Base-by-base conservation (phyloP, 2,888 invertebrate genomes). In the Endomychus coccineus region DNA sequence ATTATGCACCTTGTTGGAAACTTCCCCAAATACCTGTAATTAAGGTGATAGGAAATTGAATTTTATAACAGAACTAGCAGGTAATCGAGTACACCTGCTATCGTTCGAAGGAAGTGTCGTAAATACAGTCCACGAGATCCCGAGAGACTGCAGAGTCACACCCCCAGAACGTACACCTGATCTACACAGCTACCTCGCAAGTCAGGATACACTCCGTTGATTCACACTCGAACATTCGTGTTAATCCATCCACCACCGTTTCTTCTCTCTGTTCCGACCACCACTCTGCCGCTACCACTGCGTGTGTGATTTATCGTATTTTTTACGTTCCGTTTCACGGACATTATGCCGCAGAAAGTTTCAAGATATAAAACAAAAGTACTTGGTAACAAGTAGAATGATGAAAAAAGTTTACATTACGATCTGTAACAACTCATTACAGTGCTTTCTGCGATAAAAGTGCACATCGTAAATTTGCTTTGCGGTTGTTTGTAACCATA, bases 331-430 rank as follows among this genome's bases (percentile, higher is more conserved):
- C n/a, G n/a, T n/a, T n/a, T n/a, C n/a, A n/a, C 23, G 19, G 29
- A 36, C 36, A 17, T 29, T 36, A 29, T 29, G 36, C 36, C 29
- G 29, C 36, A 24, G 7, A 29, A 36, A 36, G 23, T 36, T 36
- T 36, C 36, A 16, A 23, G 23, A 36, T 29, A 29, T 36, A 36
- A 36, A 36, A 29, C 29, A 36, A 36, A n/a, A n/a, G 30, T 29
- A 22, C 17, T 24, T 6, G 11, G 7, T 16, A 23, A 28, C 29
- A 29, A 16, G 29, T n/a, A n/a, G n/a, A n/a, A n/a, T n/a, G n/a
- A n/a, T n/a, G n/a, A n/a, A 36, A 36, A 36, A 36, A 36, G 29
- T 36, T 36, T 28, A 36, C 36, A 36, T 29, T 29, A 24, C 24
- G 21, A 17, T 29, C 30, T 17, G 2, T 16, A 23, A 24, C 29